phyloP scores from a whole-genome alignment of 2,888 invertebrate genomes.

The Ethmia dodecea region DNA sequence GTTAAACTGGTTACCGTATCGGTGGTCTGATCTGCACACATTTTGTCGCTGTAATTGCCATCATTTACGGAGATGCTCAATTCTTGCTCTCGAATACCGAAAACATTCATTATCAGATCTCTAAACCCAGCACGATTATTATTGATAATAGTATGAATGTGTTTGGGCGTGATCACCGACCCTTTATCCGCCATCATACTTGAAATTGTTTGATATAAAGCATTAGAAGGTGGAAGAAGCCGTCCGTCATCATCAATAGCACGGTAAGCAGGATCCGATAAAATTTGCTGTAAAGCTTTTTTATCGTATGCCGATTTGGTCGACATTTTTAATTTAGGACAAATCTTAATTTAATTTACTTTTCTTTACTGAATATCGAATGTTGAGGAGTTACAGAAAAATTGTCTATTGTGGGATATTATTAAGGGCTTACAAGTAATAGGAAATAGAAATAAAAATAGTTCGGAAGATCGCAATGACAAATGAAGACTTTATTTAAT shows the following conservation, averaged over 20 bases:
- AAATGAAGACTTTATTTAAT: background rate
- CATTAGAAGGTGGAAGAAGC: background rate
- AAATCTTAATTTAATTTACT: background rate
- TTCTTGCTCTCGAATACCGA: background rate
- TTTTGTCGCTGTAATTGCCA: background rate
- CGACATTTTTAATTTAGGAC: background rate
- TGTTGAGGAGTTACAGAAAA: background rate
- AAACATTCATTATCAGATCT: background rate
- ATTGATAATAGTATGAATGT: constrained; percentile 1
- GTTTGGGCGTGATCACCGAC: constrained; percentile 1
- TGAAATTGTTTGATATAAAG: background rate
- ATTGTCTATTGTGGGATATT: background rate
- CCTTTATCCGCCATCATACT: background rate
- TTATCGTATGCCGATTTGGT: background rate
- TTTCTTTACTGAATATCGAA: background rate
- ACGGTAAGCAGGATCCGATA: constrained; percentile 1
- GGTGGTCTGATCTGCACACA: background rate
- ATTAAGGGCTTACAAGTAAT: too few species aligned
- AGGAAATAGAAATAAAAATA: background rate
- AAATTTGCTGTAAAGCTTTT: constrained; percentile 1
- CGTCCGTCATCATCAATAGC: background rate
- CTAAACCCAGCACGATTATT: constrained; percentile 2
- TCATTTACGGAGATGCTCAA: background rate
- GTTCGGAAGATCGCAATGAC: background rate
- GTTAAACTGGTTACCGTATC: background rate